A percentile compares a stretch with the other conserved stretches of the same genome.
phyloP scores from a whole-genome alignment of 2,888 invertebrate genomes.

The Hemaris fuciformis region DNA sequence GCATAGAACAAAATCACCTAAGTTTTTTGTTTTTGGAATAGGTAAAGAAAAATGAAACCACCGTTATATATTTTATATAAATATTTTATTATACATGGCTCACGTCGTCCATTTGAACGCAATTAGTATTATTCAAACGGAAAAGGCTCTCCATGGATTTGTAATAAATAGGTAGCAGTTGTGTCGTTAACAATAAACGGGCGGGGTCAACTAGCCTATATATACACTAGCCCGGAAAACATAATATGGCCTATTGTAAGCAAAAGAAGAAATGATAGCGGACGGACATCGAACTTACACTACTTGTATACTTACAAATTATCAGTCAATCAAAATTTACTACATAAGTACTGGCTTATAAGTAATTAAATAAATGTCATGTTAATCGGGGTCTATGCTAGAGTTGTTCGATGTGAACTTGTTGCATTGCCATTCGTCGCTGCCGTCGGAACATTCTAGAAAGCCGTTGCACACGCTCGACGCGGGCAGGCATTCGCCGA shows the following conservation, averaged over 20 bases:
- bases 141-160: slow-evolving; percentile 73
- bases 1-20: background rate
- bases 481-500: slow-evolving; percentile 87
- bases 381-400: slow-evolving; percentile 60
- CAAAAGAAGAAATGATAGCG: background rate
- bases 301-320: slow-evolving; percentile 68
- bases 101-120: slow-evolving; percentile 75
- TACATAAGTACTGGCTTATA: slow-evolving; percentile 66
- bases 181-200: slow-evolving; percentile 51
- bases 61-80: slow-evolving; percentile 29
- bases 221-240: slow-evolving; percentile 48
- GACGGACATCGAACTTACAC: slow-evolving; percentile 20
- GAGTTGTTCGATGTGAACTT: slow-evolving; percentile 47
- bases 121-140: slow-evolving; percentile 61
- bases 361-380: slow-evolving; percentile 30
- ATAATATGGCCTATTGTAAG: slow-evolving; percentile 16
- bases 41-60: slow-evolving; percentile 29
- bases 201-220: slow-evolving; percentile 56
- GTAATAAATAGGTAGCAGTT: slow-evolving; percentile 65
- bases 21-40: too few relatives aligned
- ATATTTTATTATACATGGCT: slow-evolving; percentile 62
- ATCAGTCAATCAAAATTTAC: slow-evolving; percentile 73
- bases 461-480: slow-evolving; percentile 89
- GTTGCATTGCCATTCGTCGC: slow-evolving; percentile 85
- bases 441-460: slow-evolving; percentile 89